Conservation (phyloP, 35 echinoderm and acorn worm species). For the Strongylocentrotus purpuratus region DNA sequence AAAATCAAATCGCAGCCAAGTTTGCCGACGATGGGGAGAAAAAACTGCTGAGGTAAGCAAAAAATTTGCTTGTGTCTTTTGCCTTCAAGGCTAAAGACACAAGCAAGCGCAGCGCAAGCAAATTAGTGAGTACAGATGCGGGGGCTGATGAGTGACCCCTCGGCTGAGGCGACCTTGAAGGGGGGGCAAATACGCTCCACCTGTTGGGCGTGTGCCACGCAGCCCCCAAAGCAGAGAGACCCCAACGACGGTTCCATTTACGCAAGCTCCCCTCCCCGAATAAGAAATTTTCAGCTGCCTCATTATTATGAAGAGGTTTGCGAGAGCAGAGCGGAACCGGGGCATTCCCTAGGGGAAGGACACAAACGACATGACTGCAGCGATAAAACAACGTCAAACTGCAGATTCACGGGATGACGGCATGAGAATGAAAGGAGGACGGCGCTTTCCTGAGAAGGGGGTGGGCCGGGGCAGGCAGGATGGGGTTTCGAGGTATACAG, state of each 20-base stretch:
- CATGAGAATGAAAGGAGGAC: not conserved
- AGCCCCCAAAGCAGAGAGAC: not conserved
- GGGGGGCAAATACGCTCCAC: constrained; percentile 19
- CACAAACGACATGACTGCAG: constrained; percentile 50
- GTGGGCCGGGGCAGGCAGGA: constrained; percentile 6
- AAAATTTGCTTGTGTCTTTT: not conserved
- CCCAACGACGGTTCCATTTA: constrained; percentile 31
- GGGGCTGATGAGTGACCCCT: constrained; percentile 42
- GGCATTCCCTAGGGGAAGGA: constrained; percentile 25
- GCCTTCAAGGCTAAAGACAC: not conserved
- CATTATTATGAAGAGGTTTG: not conserved
- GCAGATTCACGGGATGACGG: constrained; percentile 53
- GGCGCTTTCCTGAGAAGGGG: constrained; percentile 10
- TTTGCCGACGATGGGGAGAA: not conserved
- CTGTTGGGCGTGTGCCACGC: constrained; percentile 47
- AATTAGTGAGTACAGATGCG: constrained; percentile 32
- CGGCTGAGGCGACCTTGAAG: not conserved
- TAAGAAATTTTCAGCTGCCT: constrained; percentile 28
- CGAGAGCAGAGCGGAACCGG: not conserved
- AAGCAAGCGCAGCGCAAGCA: not conserved
- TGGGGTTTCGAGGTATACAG: not conserved
- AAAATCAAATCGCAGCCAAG: constrained; percentile 13
- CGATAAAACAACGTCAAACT: constrained; percentile 53
- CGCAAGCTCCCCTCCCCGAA: not conserved
- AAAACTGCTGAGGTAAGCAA: constrained; percentile 48